These are phyloP conservation scores for Pelobates cultripes DNA, from an alignment of 2,797 vertebrate species.

Conservation along the genomic window DNA sequence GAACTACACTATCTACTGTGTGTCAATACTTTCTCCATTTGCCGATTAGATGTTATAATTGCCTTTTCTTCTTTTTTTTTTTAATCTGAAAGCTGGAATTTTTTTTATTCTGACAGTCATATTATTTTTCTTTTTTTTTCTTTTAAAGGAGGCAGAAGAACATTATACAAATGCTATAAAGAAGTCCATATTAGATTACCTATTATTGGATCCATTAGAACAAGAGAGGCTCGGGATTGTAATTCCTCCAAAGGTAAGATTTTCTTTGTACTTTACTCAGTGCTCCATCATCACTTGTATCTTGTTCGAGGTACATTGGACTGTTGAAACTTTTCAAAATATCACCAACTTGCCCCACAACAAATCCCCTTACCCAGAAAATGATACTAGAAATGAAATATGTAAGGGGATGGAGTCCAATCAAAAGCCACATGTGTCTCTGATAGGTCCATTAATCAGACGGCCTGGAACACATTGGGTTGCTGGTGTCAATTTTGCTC, in stretches of 20 bases:
- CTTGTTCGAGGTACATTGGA: too few relatives aligned
- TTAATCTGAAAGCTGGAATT: background rate
- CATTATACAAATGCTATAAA: constrained; percentile 64
- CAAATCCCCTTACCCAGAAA: too few relatives aligned
- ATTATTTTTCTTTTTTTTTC: constrained; percentile 11
- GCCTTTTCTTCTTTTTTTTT: background rate
- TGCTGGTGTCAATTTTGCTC: too few relatives aligned
- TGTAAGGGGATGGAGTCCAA: too few relatives aligned
- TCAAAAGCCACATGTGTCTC: too few relatives aligned
- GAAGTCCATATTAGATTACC: constrained; percentile 61
- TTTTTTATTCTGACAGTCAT: background rate
- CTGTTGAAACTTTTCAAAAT: too few relatives aligned
- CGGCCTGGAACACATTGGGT: too few relatives aligned
- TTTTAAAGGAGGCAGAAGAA: constrained; percentile 64
- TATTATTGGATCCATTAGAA: constrained; percentile 63
- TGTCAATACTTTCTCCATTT: background rate
- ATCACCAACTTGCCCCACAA: too few relatives aligned
- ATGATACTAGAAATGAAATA: too few relatives aligned
- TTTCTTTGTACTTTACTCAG: background rate
- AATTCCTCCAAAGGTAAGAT: constrained; percentile 62
- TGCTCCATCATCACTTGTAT: too few relatives aligned
- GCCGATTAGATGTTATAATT: background rate
- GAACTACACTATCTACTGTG: background rate
- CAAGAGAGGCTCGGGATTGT: constrained; percentile 61
- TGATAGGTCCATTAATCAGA: too few relatives aligned